Base-by-base conservation (phyloP, 2,113 vertebrate genomes). In the Lophotis ruficrista region DNA sequence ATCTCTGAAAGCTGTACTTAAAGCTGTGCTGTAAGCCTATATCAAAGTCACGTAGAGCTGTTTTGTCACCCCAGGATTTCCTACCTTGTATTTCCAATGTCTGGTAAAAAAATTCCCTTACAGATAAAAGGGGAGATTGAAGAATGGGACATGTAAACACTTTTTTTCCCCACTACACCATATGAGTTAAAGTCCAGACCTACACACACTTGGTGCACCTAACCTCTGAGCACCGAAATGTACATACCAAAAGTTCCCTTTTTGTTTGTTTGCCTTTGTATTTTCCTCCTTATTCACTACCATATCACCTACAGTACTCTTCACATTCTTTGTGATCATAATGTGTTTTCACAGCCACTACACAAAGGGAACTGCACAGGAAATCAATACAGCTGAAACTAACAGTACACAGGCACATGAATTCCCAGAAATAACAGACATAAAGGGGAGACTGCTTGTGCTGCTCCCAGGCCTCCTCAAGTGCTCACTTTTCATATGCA, bases 221-320 rank as follows among this genome's bases (percentile, higher is more conserved):
- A 84, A 71, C 18, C 19, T 31, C 19, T 25, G 9, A 4, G 1
- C 61, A 79, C 48, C 6, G 4, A 79, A 38, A 90, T 45, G 25
- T 20, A 56, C 38, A 79, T 9, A 89, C 15, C 48, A 48, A 23
- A 64, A 35, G 56, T 48, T 84, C 23, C 5, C 9, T 48, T 89
- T 66, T 8, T 41, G 11, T 31, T 65, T 45, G 23, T 54, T 77
- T 58, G 22, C 35, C 51, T 86, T 83, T 50, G 8, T 35, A n/a
- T 48, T 78, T 71, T 73, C 56, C 37, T 78, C 38, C 41, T 82
- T 56, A 64, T 47, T 81, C 31, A 35, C 31, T 2, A 23, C 14
- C 19, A 7, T 5, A 33, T 48, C 54, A 72, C 38, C 58, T 51
- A 48, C 3, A 5, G 50, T n/a, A 45, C 0, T 0, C 28, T 50